Evolutionary conservation across 2,113 vertebrate species (phyloP), one percentile per base, ranked within the genome.

Genomic region (Nesoenas mayeri): DNA sequence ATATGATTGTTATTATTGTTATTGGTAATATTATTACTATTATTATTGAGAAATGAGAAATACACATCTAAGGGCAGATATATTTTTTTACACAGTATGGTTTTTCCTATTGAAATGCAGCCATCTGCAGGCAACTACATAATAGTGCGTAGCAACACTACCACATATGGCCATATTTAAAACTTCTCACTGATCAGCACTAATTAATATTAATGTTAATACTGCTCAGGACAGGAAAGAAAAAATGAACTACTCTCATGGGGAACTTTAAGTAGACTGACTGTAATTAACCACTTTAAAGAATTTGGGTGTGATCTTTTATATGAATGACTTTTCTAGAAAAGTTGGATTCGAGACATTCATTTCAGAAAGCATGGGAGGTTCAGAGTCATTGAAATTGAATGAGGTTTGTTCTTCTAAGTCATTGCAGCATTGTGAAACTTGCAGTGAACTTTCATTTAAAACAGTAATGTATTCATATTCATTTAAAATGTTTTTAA

Each of bases 121-220:
- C 94, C 96, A 94, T 91, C 95, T 97, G 91, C 93, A 95, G 95
- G 94, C 87, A 85, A 70, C 58, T 95, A 26, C 28, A 54, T 79
- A 91, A 95, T 24, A 93, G 58, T 70, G 71, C 62, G 2, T 72
- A 93, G 36, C 28, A 82, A 75, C 50, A 54, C 48, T 40, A 26
- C n/a, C 83, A 44, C 8, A 61, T 54, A 50, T 77, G 25, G 28
- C 50, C 72, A 24, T 61, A 65, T 77, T 89, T 94, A 75, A 93
- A 92, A 79, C 26, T 79, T 84, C 32, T 87, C 36, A 69, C 36
- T 53, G 62, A 48, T 58, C 3, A 1, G 31, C 13, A 57, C 32
- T 78, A n/a, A 36, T 65, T 74, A n/a, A 74, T 86, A 32, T 53
- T 82, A 61, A 73, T 54, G n/a, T 75, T 73, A 53, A 54, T 31